A percentile compares a stretch with the other conserved stretches of the same genome.
Evolutionary conservation across 2,888 invertebrate species (phyloP).

Genomic region (Caenorhabditis sp.): DNA sequence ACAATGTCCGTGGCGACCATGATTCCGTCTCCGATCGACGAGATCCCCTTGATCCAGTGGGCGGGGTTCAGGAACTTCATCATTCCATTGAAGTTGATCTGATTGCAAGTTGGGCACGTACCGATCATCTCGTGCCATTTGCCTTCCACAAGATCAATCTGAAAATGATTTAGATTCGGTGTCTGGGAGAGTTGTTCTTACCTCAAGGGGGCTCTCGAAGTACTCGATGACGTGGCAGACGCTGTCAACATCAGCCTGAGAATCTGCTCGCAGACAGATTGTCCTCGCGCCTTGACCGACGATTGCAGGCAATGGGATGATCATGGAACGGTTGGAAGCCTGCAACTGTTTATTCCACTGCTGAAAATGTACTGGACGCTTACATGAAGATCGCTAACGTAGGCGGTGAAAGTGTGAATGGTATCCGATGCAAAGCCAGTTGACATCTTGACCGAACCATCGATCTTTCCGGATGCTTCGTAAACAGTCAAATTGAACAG

Average conservation of each 20-base stretch:
- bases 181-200: too few species aligned
- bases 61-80: slow-evolving; percentile 70
- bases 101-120: slow-evolving; percentile 75
- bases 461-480: slow-evolving; percentile 71
- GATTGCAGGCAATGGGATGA: slow-evolving; percentile 65
- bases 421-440: slow-evolving; percentile 62
- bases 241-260: slow-evolving; percentile 60
- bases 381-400: slow-evolving; percentile 70
- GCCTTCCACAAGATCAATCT: slow-evolving; percentile 66
- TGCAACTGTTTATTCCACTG: too few species aligned
- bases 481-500: slow-evolving; percentile 75
- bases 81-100: slow-evolving; percentile 67
- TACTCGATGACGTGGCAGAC: slow-evolving; percentile 72
- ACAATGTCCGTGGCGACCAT: slow-evolving; percentile 68
- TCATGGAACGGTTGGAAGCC: slow-evolving; percentile 69
- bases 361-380: too few species aligned
- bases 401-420: slow-evolving; percentile 74
- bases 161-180: too few species aligned
- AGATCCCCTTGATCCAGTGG: slow-evolving; percentile 70
- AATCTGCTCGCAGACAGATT: slow-evolving; percentile 72
- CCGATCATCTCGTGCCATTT: slow-evolving; percentile 68
- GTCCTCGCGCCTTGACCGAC: slow-evolving; percentile 63
- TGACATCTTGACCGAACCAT: slow-evolving; percentile 69
- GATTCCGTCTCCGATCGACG: slow-evolving; percentile 69
- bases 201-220: slow-evolving; percentile 66